Percentiles rank a stretch among this genome's conserved stretches.
These are phyloP conservation scores for Catostylus mosaicus DNA, from an alignment of 30 jellyfish, hydroid and myxozoan species.

Conservation along the genomic window DNA sequence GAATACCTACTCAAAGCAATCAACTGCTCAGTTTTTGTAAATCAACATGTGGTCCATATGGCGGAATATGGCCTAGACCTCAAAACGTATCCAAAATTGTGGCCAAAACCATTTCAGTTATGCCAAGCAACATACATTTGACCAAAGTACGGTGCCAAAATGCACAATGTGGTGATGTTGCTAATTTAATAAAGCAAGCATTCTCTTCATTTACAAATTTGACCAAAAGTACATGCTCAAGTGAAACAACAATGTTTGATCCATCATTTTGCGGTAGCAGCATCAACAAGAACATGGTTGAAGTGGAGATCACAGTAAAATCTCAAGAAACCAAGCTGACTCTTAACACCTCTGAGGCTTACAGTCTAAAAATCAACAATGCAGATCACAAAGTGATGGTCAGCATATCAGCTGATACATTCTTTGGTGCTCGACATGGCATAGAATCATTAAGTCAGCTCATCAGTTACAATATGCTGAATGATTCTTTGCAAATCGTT, in stretches of 20 bases:
- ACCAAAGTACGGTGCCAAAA: slow-evolving; percentile 11
- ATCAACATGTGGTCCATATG: slow-evolving; percentile 72
- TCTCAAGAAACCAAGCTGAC: slow-evolving; percentile 38
- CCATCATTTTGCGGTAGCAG: slow-evolving; percentile 30
- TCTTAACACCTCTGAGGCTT: slow-evolving; percentile 72
- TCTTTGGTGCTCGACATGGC: slow-evolving; percentile 89
- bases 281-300: slow-evolving; percentile 12
- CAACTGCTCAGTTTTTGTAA: slow-evolving; percentile 69
- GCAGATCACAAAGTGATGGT: slow-evolving; percentile 12
- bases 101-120: slow-evolving; percentile 25
- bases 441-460: slow-evolving; percentile 87
- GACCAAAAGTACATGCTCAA: slow-evolving; percentile 23
- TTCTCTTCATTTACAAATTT: slow-evolving; percentile 15
- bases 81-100: slow-evolving; percentile 17
- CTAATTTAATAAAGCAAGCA: slow-evolving; percentile 20
- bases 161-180: slow-evolving; percentile 8
- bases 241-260: slow-evolving; percentile 18
- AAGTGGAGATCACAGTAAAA: slow-evolving; percentile 19
- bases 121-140: slow-evolving; percentile 35
- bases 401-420: slow-evolving; percentile 55
- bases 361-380: slow-evolving; percentile 33
- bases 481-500: slow-evolving; percentile 77
- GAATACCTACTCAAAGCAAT: slow-evolving; percentile 22
- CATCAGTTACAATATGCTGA: slow-evolving; percentile 60
- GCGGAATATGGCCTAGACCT: slow-evolving; percentile 88